Conservation (phyloP, 2,113 vertebrate genomes). For the Antechinus flavipes region DNA sequence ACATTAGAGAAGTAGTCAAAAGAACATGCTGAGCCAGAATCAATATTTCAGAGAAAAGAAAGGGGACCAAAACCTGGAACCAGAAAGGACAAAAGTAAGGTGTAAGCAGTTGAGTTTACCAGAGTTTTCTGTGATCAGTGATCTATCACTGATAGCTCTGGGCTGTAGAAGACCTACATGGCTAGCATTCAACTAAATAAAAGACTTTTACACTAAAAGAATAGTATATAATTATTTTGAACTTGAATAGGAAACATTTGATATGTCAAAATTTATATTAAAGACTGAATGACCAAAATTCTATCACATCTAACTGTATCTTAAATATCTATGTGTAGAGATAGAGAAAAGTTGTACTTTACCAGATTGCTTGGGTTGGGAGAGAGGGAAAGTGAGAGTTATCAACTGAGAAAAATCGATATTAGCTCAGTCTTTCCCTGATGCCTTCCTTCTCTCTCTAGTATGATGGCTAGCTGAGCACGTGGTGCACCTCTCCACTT, state of each 20-base stretch:
- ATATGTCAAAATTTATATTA: slow-evolving; percentile 9
- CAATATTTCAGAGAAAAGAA: not conserved
- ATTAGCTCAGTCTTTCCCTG: not conserved
- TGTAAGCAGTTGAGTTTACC: not conserved
- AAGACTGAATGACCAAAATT: not conserved
- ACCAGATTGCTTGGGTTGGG: not conserved
- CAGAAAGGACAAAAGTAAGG: not conserved
- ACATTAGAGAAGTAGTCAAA: not conserved
- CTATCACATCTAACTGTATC: not conserved
- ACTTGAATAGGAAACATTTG: not conserved
- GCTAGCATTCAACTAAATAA: not conserved
- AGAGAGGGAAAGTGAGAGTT: not conserved
- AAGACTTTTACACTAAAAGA: not conserved
- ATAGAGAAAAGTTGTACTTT: slow-evolving; percentile 1
- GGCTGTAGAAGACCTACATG: not conserved
- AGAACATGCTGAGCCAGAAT: not conserved
- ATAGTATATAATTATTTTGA: not conserved
- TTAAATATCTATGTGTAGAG: slow-evolving; percentile 29
- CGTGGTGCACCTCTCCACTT: not conserved
- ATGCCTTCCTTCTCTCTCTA: not conserved
- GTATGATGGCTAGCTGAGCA: not conserved
- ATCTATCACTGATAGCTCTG: not conserved
- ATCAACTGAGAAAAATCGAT: not conserved
- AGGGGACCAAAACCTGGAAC: not conserved
- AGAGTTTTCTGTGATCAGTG: not conserved